Evolutionary conservation across 2,888 invertebrate genomes (phyloP), one percentile per base, ranked within the genome.

Genomic region (Hydriomena furcata): DNA sequence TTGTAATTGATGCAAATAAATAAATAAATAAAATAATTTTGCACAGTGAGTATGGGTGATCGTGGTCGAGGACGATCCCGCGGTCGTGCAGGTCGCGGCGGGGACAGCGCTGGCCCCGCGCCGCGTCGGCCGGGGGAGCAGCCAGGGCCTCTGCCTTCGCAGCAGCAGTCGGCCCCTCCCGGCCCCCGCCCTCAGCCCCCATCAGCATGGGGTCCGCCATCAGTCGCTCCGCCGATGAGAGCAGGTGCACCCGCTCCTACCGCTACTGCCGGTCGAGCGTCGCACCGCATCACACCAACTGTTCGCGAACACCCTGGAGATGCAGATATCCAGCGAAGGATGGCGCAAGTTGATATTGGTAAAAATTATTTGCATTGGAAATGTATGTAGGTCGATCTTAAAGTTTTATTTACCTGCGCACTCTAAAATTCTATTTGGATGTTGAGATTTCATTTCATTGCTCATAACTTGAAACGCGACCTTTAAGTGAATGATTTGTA

Each of bases 291-390:
- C 1, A 75, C 81, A 0, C 68, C 84, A 0, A 65, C 82, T 0
- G 72, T 78, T 0, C 83, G 78, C 25, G 82, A 83, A 5, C 87
- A 89, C 55, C 84, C 88, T 1, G 89, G 88, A 1, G 86, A 88
- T 64, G 71, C 83, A 0, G 81, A 85, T 35, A 72, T 89, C 1
- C 85, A 90, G 42, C 75, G 81, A 12, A 58, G 81, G 1, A 84
- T 90, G 84, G 76, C 79, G 31, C 61, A 71, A 12, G 46, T 84
- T 23, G 77, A 80, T 7, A 61, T 84, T 20, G 77, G 85, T 53
- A 42, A 25, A n/a, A n/a, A n/a, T n/a, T n/a, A n/a, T n/a, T n/a
- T n/a, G n/a, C n/a, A n/a, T n/a, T n/a, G n/a, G n/a, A n/a, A n/a
- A n/a, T n/a, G n/a, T n/a, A n/a, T n/a, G n/a, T n/a, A n/a, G n/a